Percentiles rank a stretch among this genome's conserved stretches.
Conservation (phyloP, 2,888 invertebrate genomes). For the Hartigia nigra region DNA sequence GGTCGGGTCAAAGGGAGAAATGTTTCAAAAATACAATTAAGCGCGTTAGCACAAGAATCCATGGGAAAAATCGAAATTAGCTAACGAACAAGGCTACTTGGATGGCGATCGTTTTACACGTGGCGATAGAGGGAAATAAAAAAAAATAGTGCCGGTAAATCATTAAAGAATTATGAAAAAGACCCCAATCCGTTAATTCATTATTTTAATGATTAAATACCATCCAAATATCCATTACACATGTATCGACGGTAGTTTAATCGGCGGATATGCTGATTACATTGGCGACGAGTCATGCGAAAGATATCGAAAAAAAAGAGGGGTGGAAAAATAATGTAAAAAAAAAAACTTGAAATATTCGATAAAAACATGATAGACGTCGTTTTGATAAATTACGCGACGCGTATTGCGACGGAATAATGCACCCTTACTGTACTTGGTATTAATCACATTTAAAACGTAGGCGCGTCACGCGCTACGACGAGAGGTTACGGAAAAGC, state of each 20-base stretch:
- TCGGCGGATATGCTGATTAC: background rate
- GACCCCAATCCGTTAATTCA: background rate
- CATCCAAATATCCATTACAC: background rate
- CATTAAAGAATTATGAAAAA: background rate
- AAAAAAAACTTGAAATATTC: background rate
- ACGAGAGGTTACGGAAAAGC: constrained; percentile 22
- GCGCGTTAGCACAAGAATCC: background rate
- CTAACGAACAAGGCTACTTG: background rate
- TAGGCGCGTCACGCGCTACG: constrained; percentile 21
- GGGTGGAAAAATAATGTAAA: background rate
- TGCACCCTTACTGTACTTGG: constrained; percentile 23
- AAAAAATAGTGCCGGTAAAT: background rate
- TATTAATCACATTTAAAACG: constrained; percentile 49
- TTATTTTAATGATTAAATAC: background rate
- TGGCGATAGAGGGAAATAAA: background rate
- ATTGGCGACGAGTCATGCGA: background rate
- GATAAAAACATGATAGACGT: background rate
- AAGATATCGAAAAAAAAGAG: background rate
- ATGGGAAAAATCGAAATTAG: background rate
- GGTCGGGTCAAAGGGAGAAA: background rate
- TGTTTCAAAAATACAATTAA: background rate
- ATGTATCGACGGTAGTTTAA: background rate
- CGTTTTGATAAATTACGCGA: constrained; percentile 45
- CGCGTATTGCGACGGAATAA: constrained; percentile 34
- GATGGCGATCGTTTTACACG: background rate